Conservation (phyloP, 2,888 invertebrate species). For the Ophraella communa region DNA sequence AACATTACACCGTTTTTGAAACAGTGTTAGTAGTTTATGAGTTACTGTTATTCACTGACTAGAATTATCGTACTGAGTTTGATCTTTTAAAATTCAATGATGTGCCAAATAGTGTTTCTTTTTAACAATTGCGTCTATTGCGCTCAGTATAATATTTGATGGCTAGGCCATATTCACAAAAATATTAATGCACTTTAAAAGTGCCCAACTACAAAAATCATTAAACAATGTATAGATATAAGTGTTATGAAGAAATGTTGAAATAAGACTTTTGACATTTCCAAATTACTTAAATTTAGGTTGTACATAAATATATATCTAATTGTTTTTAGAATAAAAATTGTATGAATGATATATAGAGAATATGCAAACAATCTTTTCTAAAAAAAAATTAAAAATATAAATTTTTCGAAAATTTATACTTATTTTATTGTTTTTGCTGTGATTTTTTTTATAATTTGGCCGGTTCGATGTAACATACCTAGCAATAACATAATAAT, state of each 20-base stretch:
- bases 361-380: slow-evolving; percentile 44
- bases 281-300: slow-evolving; percentile 43
- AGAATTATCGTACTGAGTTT: slow-evolving; percentile 34
- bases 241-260: slow-evolving; percentile 46
- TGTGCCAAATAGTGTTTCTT: slow-evolving; percentile 49
- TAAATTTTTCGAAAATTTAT: slow-evolving; percentile 39
- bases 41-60: neutral
- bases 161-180: slow-evolving; percentile 55
- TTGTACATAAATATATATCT: slow-evolving; percentile 47
- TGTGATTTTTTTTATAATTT: slow-evolving; percentile 44
- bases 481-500: slow-evolving; percentile 50
- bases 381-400: slow-evolving; percentile 42
- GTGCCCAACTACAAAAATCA: slow-evolving; percentile 55
- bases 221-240: slow-evolving; percentile 56
- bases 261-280: slow-evolving; percentile 34
- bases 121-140: slow-evolving; percentile 44
- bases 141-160: slow-evolving; percentile 53
- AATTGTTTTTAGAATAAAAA: slow-evolving; percentile 48
- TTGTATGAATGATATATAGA: slow-evolving; percentile 47
- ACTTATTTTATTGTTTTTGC: slow-evolving; percentile 43
- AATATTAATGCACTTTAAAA: slow-evolving; percentile 56
- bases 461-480: slow-evolving; percentile 52
- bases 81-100: slow-evolving; percentile 33
- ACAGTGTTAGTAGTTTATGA: neutral
- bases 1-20: too few species aligned